Evolutionary conservation across 2,888 invertebrate species (phyloP).

Genomic region (Amphipyra tragopoginis): DNA sequence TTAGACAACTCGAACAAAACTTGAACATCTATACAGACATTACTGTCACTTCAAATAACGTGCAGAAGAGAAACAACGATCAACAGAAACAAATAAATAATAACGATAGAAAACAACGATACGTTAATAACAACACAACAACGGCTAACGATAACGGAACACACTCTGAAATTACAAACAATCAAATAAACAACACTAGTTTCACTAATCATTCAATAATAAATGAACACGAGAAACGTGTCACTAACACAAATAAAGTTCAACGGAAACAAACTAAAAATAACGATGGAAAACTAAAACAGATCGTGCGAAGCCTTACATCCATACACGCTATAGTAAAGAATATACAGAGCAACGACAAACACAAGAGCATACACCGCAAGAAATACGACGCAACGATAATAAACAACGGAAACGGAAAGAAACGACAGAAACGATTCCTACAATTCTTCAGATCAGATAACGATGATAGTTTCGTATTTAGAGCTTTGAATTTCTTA

Average conservation of each 20-base stretch:
- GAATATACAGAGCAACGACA: not conserved
- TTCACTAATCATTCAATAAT: too few relatives aligned
- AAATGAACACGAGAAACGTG: not conserved
- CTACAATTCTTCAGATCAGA: slow-evolving; percentile 65
- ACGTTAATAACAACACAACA: not conserved
- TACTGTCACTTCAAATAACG: not conserved
- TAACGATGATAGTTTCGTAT: slow-evolving; percentile 69
- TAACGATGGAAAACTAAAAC: too few relatives aligned
- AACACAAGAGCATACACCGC: not conserved
- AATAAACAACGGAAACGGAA: slow-evolving; percentile 13
- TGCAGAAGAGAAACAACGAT: not conserved
- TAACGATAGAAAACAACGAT: too few relatives aligned
- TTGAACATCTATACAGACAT: not conserved
- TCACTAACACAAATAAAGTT: not conserved
- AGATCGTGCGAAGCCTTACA: too few relatives aligned
- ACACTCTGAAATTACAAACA: not conserved
- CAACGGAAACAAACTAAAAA: too few relatives aligned
- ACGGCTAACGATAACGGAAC: not conserved
- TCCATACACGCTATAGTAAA: too few relatives aligned
- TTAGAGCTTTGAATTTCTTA: slow-evolving; percentile 73
- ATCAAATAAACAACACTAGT: not conserved
- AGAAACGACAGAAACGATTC: slow-evolving; percentile 73
- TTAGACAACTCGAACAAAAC: slow-evolving; percentile 2
- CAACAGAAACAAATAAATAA: not conserved
- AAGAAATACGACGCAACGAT: slow-evolving; percentile 10